Evolutionary conservation across 2,113 vertebrate genomes (phyloP), one percentile per base, ranked within the genome.

Genomic region (Uropsilus gracilis): DNA sequence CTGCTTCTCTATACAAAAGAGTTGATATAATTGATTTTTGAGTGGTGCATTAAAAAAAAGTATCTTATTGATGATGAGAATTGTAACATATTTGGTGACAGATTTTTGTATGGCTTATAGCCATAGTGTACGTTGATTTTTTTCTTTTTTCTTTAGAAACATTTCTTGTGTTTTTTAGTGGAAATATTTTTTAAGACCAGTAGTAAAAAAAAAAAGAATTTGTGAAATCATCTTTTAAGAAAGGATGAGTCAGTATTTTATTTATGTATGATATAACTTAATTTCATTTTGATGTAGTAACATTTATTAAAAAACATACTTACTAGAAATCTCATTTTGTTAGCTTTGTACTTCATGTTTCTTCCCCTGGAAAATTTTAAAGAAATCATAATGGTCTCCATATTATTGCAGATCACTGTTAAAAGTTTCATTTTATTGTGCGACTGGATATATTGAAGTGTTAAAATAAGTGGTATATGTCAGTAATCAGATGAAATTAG

Each of bases 11-110:
- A 98, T 98, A 98, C 98, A 98, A 98, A 98, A 98, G 98, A 98
- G 97, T 98, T 97, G 97, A 98, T 97, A 98, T 98, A 98, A 99
- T 98, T 98, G 98, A 98, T 98, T 98, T 98, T 98, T 97, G 98
- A 98, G 94, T 78, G 14, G 97, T 91, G 93, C 96, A 95, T 97
- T 98, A 96, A 97, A 90, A 84, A 93, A 93, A 96, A 88, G 44
- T 73, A 92, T 82, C 78, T 98, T 99, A 98, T 98, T 98, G 98
- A 98, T 98, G 97, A 92, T 95, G 97, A 91, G 93, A 94, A 98
- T 98, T 97, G 97, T 96, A 98, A 98, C 98, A 96, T 97, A 97
- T 97, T 97, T 96, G 42, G 63, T 96, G 97, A 98, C 98, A 98
- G 95, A 92, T 97, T 98, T 98, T 98, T 95, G 81, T 96, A 94